Base-by-base conservation (phyloP, 2,888 invertebrate genomes). In the Thelaira solivaga region DNA sequence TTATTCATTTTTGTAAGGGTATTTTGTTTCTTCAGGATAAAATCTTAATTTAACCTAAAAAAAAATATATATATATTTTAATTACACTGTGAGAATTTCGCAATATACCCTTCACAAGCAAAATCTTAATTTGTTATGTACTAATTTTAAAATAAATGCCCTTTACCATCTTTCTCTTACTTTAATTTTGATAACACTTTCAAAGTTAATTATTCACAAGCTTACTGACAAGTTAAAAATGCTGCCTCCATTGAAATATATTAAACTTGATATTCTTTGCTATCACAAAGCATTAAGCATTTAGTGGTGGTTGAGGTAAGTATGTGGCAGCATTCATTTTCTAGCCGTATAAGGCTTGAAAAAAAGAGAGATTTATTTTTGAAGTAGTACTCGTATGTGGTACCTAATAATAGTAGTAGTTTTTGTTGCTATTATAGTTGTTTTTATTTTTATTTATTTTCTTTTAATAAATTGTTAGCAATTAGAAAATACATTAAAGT, bases 401-500 rank as follows among this genome's bases (percentile, higher is more conserved):
- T n/a, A n/a, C n/a, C n/a, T n/a, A n/a, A n/a, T n/a, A n/a, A n/a
- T n/a, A n/a, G n/a, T n/a, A n/a, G n/a, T n/a, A n/a, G n/a, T n/a
- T n/a, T n/a, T n/a, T 36, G 49, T 59, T 16, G 51, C 4, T n/a
- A 16, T 26, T 24, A 16, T 45, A 13, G 5, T 24, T 53, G 5
- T 39, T 11, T 29, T 41, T 65, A 18, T 41, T 59, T 22, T 5
- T 31, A 39, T 65, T 26, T 45, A 6, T 47, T 62, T 62, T 53
- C 8, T 45, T 45, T 64, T 76, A 80, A 81, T 80, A 81, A 81
- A 81, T 80, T 69, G 81, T 74, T 75, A 20, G 78, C 81, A 81
- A 81, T 81, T 81, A 81, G 76, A 81, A 80, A 78, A 75, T 72
- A 72, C 81, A 81, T 81, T 81, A 72, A 80, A 79, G 45, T 72